A percentile compares a stretch with the other conserved stretches of the same genome.
phyloP scores from a whole-genome alignment of 2,797 vertebrate genomes.

The Poecilia wingei region DNA sequence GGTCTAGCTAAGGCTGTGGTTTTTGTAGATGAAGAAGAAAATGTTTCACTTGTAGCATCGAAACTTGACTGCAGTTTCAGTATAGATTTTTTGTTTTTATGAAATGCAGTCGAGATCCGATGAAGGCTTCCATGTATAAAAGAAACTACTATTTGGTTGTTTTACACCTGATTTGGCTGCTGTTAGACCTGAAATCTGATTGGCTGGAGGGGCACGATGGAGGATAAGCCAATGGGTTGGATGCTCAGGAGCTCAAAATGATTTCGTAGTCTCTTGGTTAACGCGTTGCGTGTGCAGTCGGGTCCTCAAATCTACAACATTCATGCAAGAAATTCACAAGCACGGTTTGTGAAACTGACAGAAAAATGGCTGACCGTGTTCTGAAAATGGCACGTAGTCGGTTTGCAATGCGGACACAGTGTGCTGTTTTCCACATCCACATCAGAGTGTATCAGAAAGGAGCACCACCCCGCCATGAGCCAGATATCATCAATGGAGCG shows the following conservation, averaged over 20 bases:
- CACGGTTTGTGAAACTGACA: slow-evolving; percentile 42
- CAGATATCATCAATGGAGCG: slow-evolving; percentile 22
- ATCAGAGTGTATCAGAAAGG: slow-evolving; percentile 48
- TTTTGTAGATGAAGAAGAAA: slow-evolving; percentile 29
- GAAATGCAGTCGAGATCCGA: slow-evolving; percentile 25
- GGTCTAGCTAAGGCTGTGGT: slow-evolving; percentile 62
- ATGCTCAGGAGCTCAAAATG: slow-evolving; percentile 26
- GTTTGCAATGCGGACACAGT: slow-evolving; percentile 40
- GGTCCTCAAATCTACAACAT: slow-evolving; percentile 52
- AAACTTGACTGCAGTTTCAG: slow-evolving; percentile 35
- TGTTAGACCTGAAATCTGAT: slow-evolving; percentile 60
- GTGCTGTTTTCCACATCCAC: slow-evolving; percentile 30
- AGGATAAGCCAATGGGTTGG: slow-evolving; percentile 20
- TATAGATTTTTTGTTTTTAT: slow-evolving; percentile 9
- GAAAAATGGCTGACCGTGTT: slow-evolving; percentile 42
- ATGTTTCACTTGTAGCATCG: slow-evolving; percentile 4
- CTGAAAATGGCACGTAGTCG: slow-evolving; percentile 42
- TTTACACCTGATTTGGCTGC: slow-evolving; percentile 67
- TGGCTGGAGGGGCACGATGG: slow-evolving; percentile 48
- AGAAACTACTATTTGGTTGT: slow-evolving; percentile 57
- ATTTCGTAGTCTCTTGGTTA: slow-evolving; percentile 8
- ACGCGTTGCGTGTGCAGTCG: slow-evolving; percentile 10
- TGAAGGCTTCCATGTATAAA: slow-evolving; percentile 18
- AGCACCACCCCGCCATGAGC: slow-evolving; percentile 47
- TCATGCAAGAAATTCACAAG: slow-evolving; percentile 69